Conservation (phyloP, 1,140 invertebrate genomes). For the Rhopalosiphum padi region DNA sequence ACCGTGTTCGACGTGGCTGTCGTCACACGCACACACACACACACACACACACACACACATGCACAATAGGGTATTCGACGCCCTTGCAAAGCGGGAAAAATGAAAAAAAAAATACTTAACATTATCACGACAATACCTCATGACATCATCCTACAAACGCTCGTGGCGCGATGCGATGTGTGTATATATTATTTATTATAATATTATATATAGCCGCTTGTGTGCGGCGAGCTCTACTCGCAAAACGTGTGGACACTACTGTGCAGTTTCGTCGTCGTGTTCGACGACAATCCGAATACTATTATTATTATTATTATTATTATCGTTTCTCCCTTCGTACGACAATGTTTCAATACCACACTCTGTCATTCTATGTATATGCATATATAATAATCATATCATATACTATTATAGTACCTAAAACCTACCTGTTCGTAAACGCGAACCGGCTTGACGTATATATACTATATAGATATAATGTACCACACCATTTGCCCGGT, state of each 20-base stretch:
- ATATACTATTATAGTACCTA: not conserved
- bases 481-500: not conserved
- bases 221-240: not conserved
- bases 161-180: not conserved
- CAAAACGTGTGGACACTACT: not conserved
- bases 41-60: not conserved
- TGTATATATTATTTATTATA: not conserved
- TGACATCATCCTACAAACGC: not conserved
- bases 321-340: not conserved
- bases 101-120: slow-evolving; percentile 18
- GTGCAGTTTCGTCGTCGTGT: not conserved
- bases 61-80: slow-evolving; percentile 5
- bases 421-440: not conserved
- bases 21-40: not conserved
- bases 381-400: not conserved
- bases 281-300: not conserved
- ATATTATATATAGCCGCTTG: not conserved
- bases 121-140: slow-evolving; percentile 37
- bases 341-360: not conserved
- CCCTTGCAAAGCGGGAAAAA: slow-evolving; percentile 16
- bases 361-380: too few species aligned
- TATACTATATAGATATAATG: not conserved
- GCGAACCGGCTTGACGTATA: too few species aligned
- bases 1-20: not conserved
- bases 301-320: not conserved